Evolutionary conservation across 2,113 vertebrate genomes (phyloP).

Genomic region (Myotis yumanensis): DNA sequence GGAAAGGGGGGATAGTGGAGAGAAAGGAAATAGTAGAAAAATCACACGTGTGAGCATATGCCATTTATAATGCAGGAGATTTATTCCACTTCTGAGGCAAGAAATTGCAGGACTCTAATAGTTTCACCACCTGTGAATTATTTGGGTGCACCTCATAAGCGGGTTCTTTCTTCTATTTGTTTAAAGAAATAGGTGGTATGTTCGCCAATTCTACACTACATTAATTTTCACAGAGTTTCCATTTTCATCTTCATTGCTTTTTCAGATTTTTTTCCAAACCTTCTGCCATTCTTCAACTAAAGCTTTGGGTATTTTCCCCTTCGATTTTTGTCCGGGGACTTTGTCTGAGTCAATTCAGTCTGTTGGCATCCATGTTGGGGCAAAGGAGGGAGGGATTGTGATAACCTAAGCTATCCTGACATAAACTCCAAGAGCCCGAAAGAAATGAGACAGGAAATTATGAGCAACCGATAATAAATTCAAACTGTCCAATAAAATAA

Average conservation of each 20-base stretch:
- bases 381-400: conserved; percentile 35
- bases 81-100: conserved; percentile 76
- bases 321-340: conserved; percentile 42
- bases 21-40: conserved; percentile 31
- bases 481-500: conserved; percentile 83
- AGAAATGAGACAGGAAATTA: conserved; percentile 83
- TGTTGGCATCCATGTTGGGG: conserved; percentile 53
- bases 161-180: conserved; percentile 73
- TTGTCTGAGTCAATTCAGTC: conserved; percentile 47
- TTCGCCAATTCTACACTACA: conserved; percentile 75
- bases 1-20: neutral
- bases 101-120: conserved; percentile 68
- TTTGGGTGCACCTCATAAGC: conserved; percentile 70
- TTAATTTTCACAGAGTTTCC: conserved; percentile 81
- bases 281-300: conserved; percentile 69
- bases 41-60: neutral
- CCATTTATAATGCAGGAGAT: conserved; percentile 61
- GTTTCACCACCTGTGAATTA: conserved; percentile 81
- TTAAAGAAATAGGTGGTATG: conserved; percentile 74
- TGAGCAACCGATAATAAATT: conserved; percentile 83
- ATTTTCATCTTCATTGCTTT: conserved; percentile 76
- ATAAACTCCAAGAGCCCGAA: conserved; percentile 76
- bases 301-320: conserved; percentile 60
- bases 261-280: conserved; percentile 75
- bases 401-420: conserved; percentile 81